These are phyloP conservation scores for Pyrocoelia pectoralis DNA, from an alignment of 2,888 invertebrate genomes.

Conservation along the genomic window DNA sequence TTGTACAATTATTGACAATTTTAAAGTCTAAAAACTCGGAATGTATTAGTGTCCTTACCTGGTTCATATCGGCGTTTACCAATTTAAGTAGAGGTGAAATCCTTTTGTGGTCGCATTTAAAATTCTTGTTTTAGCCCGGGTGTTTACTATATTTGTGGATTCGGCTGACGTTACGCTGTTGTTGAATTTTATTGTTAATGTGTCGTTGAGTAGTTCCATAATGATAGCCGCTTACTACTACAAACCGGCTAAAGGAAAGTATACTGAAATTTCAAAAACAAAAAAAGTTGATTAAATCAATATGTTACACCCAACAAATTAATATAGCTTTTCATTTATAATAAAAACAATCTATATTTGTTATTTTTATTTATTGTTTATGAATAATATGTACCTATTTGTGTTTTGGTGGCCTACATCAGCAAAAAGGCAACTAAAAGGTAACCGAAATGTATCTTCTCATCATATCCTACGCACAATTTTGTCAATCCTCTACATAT, in stretches of 20 bases:
- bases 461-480: too few species aligned
- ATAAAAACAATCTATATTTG: too few species aligned
- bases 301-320: too few species aligned
- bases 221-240: slow-evolving; percentile 75
- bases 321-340: too few species aligned
- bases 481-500: too few species aligned
- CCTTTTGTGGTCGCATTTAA: not conserved
- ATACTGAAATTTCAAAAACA: too few species aligned
- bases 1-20: slow-evolving; percentile 80
- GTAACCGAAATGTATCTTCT: too few species aligned
- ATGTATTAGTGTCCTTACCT: slow-evolving; percentile 79
- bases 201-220: slow-evolving; percentile 73
- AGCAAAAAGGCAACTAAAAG: too few species aligned
- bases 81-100: slow-evolving; percentile 75
- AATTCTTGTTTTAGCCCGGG: slow-evolving; percentile 76
- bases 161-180: slow-evolving; percentile 78
- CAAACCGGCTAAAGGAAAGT: slow-evolving; percentile 54
- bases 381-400: too few species aligned
- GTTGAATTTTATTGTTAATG: slow-evolving; percentile 76
- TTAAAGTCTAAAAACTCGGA: slow-evolving; percentile 74
- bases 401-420: too few species aligned
- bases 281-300: slow-evolving; percentile 10
- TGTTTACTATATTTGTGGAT: slow-evolving; percentile 82
- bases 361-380: too few species aligned
- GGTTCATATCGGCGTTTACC: slow-evolving; percentile 83